Percentiles rank a stretch among this genome's conserved stretches.
phyloP scores from a whole-genome alignment of 2,797 vertebrate genomes.

The Propithecus perrieri region DNA sequence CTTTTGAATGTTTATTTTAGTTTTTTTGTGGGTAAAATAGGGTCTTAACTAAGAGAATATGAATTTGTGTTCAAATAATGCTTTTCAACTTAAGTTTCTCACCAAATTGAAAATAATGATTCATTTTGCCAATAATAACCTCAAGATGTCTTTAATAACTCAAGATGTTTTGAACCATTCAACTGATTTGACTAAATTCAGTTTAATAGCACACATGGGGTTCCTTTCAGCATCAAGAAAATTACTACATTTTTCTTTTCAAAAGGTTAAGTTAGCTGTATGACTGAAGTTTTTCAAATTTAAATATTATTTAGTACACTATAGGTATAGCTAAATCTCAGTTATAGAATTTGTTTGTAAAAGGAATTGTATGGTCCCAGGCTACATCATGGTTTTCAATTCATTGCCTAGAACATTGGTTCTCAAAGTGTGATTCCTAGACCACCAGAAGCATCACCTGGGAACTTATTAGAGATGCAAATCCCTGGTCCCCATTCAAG shows the following conservation, averaged over 20 bases:
- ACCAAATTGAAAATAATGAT: neutral
- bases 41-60: neutral
- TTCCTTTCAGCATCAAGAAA: constrained; percentile 34
- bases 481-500: neutral
- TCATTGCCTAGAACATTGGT: neutral
- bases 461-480: neutral
- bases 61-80: constrained; percentile 19
- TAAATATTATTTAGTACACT: neutral
- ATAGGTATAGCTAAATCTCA: neutral
- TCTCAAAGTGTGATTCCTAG: neutral
- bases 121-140: constrained; percentile 34
- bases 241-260: constrained; percentile 26
- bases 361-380: neutral
- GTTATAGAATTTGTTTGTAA: neutral
- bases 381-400: neutral
- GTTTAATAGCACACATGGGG: neutral
- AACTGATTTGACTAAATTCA: constrained; percentile 17
- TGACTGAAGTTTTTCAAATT: constrained; percentile 25
- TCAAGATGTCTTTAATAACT: constrained; percentile 40
- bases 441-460: neutral
- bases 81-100: constrained; percentile 28
- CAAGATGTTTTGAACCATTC: constrained; percentile 9
- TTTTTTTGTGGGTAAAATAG: neutral
- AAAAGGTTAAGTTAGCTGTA: neutral
- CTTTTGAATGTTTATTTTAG: neutral